Conservation (phyloP, 2,113 vertebrate genomes). For the Coregonus clupeaformis region DNA sequence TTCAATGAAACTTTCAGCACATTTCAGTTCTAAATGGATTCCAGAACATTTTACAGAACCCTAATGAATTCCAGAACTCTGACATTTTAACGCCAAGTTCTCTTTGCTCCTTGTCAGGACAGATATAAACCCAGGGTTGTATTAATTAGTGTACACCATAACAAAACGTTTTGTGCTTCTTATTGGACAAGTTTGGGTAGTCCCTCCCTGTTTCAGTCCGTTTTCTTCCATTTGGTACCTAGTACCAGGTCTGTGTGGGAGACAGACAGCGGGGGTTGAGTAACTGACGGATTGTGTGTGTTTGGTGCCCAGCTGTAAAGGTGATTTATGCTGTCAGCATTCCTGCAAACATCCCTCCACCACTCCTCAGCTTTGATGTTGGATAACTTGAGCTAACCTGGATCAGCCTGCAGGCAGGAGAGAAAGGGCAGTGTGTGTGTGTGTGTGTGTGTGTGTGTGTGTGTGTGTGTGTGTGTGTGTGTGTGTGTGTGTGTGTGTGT, state of each 20-base stretch:
- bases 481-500: not conserved
- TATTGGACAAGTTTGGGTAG: too few relatives aligned
- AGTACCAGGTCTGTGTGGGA: not conserved
- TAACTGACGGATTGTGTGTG: not conserved
- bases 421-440: not conserved
- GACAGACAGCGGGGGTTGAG: too few relatives aligned
- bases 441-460: not conserved
- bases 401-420: not conserved
- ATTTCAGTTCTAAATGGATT: not conserved
- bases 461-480: too few relatives aligned
- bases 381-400: constrained; percentile 6
- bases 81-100: too few relatives aligned
- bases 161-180: too few relatives aligned
- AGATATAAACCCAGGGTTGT: too few relatives aligned
- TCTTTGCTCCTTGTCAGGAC: too few relatives aligned
- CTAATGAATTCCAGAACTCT: not conserved
- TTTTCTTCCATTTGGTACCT: too few relatives aligned
- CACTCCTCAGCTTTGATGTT: not conserved
- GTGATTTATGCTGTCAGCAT: not conserved
- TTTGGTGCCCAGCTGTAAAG: not conserved
- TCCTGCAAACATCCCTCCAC: not conserved
- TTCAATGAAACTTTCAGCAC: not conserved
- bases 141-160: too few relatives aligned
- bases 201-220: too few relatives aligned
- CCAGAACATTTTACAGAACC: not conserved